Conservation (phyloP, 92 coral and sea anemone genomes). For the Paramuricea clavata region DNA sequence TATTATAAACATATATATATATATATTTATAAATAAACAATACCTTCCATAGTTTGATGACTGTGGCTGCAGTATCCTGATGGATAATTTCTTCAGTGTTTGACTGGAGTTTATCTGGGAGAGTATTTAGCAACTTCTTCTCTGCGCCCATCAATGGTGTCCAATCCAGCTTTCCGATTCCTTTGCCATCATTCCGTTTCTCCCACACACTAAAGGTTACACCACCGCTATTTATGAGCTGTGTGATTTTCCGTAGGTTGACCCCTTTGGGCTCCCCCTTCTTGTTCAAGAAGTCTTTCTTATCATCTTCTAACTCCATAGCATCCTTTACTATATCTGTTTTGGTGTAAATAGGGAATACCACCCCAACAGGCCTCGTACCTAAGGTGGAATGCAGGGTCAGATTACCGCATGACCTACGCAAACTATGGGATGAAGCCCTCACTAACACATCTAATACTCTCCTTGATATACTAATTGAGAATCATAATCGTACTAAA, state of each 20-base stretch:
- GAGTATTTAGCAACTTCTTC: slow-evolving; percentile 32
- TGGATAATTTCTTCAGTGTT: slow-evolving; percentile 57
- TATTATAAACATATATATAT: no score
- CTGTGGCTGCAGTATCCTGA: slow-evolving; percentile 50
- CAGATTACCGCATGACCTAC: no score
- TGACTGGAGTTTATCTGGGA: slow-evolving; percentile 50
- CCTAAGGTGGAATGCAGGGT: no score
- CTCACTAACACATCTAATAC: no score
- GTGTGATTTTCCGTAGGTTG: slow-evolving; percentile 26
- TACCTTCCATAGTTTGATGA: slow-evolving; percentile 73
- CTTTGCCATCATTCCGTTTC: slow-evolving; percentile 34
- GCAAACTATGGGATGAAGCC: no score
- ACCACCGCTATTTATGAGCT: slow-evolving; percentile 55
- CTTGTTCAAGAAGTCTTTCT: slow-evolving; percentile 31
- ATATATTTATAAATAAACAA: neutral
- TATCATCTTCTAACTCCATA: slow-evolving; percentile 73
- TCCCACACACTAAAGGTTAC: slow-evolving; percentile 68
- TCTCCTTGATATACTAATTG: no score
- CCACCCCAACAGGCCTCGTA: no score
- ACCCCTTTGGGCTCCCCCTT: slow-evolving; percentile 34
- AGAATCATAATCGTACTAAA: no score
- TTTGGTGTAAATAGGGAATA: no score
- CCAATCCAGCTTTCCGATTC: slow-evolving; percentile 58
- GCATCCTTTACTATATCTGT: slow-evolving; percentile 74
- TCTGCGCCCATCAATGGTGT: slow-evolving; percentile 59